These are phyloP conservation scores for Lasioglossum marginatum DNA, from an alignment of 2,888 invertebrate species.

Conservation along the genomic window DNA sequence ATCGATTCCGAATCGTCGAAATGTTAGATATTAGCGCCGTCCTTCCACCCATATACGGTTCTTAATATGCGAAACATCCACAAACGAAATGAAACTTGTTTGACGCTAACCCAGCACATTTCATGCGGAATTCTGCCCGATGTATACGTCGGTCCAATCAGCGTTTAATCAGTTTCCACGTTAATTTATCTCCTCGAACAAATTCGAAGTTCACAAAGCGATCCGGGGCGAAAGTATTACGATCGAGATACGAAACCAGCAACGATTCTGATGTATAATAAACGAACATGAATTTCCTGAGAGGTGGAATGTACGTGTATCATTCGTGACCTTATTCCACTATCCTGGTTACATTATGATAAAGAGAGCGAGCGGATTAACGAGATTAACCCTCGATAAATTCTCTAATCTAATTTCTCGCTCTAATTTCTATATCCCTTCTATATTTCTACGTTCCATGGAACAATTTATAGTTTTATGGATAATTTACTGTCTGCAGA, in stretches of 20 bases:
- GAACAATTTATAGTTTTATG: background rate
- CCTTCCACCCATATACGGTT: background rate
- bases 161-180: slow-evolving; percentile 11
- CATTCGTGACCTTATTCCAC: background rate
- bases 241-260: background rate
- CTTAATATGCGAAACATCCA: slow-evolving; percentile 20
- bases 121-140: slow-evolving; percentile 30
- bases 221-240: background rate
- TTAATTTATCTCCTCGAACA: slow-evolving; percentile 29
- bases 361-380: background rate
- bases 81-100: slow-evolving; percentile 16
- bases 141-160: slow-evolving; percentile 8
- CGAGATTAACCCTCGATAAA: background rate
- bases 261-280: background rate
- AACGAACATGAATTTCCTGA: background rate
- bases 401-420: background rate
- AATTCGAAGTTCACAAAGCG: slow-evolving; percentile 17
- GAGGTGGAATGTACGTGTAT: background rate
- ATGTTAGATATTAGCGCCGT: background rate
- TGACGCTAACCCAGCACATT: slow-evolving; percentile 1
- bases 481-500: background rate
- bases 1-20: background rate
- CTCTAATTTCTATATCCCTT: background rate
- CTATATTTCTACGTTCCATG: background rate
- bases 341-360: background rate